phyloP scores from a whole-genome alignment of 1,140 invertebrate species.

The Mya arenaria region DNA sequence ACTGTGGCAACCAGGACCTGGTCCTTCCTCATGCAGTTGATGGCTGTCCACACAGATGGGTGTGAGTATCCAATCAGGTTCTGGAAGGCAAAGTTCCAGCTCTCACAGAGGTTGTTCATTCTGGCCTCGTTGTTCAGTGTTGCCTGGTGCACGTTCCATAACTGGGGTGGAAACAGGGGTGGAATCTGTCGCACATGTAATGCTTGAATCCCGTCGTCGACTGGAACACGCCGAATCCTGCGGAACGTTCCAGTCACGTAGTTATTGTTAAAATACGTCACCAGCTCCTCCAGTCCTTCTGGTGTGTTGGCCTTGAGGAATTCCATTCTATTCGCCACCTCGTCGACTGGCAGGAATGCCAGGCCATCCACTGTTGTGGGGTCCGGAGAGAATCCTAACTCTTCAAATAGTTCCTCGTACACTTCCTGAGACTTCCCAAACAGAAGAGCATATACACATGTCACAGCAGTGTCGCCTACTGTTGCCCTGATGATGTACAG shows the following conservation, averaged over 20 bases:
- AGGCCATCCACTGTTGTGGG: slow-evolving; percentile 24
- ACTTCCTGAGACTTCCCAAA: background rate
- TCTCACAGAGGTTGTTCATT: slow-evolving; percentile 46
- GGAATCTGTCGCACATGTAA: slow-evolving; percentile 19
- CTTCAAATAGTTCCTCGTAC: slow-evolving; percentile 25
- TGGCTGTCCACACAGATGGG: slow-evolving; percentile 24
- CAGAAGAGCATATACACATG: slow-evolving; percentile 30
- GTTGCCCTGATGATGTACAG: background rate
- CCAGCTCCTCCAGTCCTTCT: background rate
- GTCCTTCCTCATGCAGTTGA: slow-evolving; percentile 27
- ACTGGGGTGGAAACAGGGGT: slow-evolving; percentile 16
- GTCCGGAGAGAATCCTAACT: background rate
- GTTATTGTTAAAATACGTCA: slow-evolving; percentile 19
- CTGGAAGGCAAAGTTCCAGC: slow-evolving; percentile 31
- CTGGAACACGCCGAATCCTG: too few relatives aligned
- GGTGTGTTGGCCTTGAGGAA: background rate
- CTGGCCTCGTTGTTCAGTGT: background rate
- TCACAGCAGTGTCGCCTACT: background rate
- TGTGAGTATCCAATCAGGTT: slow-evolving; percentile 42
- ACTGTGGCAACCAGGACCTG: slow-evolving; percentile 5
- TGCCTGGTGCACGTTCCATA: slow-evolving; percentile 33
- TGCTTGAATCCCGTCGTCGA: background rate
- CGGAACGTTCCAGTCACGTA: slow-evolving; percentile 40
- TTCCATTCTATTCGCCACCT: slow-evolving; percentile 27
- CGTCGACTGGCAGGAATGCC: slow-evolving; percentile 41